phyloP scores from a whole-genome alignment of 2,113 vertebrate genomes.

The Pseudorasbora parva region DNA sequence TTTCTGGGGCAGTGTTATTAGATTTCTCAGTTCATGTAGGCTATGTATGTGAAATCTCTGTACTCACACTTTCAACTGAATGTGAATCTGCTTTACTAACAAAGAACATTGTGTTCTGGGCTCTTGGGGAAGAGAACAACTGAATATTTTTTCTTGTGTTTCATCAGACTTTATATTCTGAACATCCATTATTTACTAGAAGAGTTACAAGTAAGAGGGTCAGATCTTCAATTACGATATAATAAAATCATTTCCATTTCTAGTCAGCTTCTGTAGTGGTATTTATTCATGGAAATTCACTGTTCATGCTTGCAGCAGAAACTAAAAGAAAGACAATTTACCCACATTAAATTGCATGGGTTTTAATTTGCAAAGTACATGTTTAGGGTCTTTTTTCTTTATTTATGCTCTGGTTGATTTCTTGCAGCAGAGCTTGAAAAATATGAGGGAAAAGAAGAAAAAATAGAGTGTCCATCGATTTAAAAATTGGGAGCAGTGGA shows the following conservation, averaged over 20 bases:
- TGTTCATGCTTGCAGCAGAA: neutral
- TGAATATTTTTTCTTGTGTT: neutral
- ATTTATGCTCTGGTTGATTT: neutral
- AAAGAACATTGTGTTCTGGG: neutral
- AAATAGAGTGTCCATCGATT: neutral
- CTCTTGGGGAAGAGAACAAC: neutral
- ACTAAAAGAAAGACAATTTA: neutral
- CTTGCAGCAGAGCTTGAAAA: neutral
- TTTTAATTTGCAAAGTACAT: neutral
- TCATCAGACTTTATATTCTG: neutral
- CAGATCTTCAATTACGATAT: neutral
- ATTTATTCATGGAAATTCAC: neutral
- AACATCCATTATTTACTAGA: neutral
- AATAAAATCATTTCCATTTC: neutral
- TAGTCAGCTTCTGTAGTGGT: neutral
- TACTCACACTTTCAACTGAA: neutral
- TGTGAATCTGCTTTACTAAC: neutral
- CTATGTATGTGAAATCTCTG: neutral
- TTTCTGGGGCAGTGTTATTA: neutral
- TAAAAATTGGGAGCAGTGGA: conserved; percentile 13
- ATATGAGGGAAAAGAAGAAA: neutral
- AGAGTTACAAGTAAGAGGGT: neutral
- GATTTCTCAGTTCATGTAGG: no score
- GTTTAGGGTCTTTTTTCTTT: neutral
- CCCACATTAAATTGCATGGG: neutral